phyloP scores from a whole-genome alignment of 2,113 vertebrate genomes.

The Pteropus alecto region DNA sequence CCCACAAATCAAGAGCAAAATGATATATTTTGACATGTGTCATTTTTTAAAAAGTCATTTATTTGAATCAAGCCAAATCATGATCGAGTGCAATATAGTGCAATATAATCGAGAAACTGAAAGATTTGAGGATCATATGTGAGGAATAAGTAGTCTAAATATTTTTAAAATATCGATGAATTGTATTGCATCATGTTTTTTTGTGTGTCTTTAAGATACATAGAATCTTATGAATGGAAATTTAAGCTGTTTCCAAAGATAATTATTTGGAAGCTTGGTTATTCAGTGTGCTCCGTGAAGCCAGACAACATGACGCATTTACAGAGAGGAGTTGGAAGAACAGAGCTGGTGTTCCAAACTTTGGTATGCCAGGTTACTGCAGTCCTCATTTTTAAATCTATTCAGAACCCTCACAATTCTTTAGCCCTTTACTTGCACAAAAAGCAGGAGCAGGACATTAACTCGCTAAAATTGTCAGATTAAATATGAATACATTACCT shows the following conservation, averaged over 20 bases:
- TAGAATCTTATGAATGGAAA: not conserved
- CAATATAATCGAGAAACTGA: not conserved
- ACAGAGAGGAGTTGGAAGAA: constrained; percentile 53
- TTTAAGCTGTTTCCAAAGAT: constrained; percentile 33
- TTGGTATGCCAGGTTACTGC: not conserved
- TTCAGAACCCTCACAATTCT: not conserved
- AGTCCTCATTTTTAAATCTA: not conserved
- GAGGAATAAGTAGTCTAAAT: not conserved
- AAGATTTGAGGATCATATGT: not conserved
- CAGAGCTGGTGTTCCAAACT: fast-evolving
- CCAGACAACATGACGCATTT: constrained; percentile 18
- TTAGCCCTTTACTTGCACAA: not conserved
- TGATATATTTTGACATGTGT: not conserved
- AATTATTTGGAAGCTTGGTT: not conserved
- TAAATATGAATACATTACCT: not conserved
- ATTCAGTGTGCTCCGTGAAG: not conserved
- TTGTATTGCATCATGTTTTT: not conserved
- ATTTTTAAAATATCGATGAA: not conserved
- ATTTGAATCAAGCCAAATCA: not conserved
- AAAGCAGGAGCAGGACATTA: not conserved
- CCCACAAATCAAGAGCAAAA: not conserved
- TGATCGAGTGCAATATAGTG: no score
- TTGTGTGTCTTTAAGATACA: not conserved
- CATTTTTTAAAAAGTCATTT: not conserved
- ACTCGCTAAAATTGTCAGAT: not conserved